These are phyloP conservation scores for Molossus molossus DNA, from an alignment of 2,797 vertebrate genomes.

Conservation along the genomic window DNA sequence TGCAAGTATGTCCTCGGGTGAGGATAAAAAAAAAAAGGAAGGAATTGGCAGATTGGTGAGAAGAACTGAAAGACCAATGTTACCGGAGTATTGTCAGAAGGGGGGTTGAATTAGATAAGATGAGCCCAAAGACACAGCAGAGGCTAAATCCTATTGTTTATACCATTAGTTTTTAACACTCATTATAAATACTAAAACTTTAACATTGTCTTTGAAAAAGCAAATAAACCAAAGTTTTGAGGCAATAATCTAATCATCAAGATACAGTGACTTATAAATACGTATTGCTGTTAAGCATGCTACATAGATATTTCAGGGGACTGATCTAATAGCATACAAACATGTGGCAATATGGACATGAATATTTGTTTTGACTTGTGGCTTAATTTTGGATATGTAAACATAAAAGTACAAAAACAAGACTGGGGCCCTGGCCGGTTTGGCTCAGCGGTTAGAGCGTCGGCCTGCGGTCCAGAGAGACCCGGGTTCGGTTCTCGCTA, in stretches of 20 bases:
- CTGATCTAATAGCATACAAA: background rate
- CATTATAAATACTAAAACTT: slow-evolving; percentile 19
- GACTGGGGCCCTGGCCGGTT: too few relatives aligned
- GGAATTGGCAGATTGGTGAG: background rate
- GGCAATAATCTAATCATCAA: background rate
- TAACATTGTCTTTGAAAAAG: background rate
- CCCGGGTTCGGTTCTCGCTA: too few relatives aligned
- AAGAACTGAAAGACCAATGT: background rate
- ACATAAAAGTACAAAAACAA: background rate
- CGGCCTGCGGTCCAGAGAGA: too few relatives aligned
- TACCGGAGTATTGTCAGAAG: background rate
- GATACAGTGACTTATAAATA: background rate
- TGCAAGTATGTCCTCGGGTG: too few relatives aligned
- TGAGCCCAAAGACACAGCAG: background rate
- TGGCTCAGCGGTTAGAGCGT: too few relatives aligned
- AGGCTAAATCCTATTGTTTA: background rate
- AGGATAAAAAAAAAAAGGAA: background rate
- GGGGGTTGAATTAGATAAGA: background rate
- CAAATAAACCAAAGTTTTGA: background rate
- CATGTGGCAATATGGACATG: background rate
- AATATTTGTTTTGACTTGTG: background rate
- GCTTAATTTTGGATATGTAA: slow-evolving; percentile 4
- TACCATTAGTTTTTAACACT: background rate
- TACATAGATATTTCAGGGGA: background rate
- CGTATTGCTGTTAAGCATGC: too few relatives aligned